A percentile compares a stretch with the other conserved stretches of the same genome.
These are phyloP conservation scores for Styela clava DNA, from an alignment of 23 tunicate species.

Conservation along the genomic window DNA sequence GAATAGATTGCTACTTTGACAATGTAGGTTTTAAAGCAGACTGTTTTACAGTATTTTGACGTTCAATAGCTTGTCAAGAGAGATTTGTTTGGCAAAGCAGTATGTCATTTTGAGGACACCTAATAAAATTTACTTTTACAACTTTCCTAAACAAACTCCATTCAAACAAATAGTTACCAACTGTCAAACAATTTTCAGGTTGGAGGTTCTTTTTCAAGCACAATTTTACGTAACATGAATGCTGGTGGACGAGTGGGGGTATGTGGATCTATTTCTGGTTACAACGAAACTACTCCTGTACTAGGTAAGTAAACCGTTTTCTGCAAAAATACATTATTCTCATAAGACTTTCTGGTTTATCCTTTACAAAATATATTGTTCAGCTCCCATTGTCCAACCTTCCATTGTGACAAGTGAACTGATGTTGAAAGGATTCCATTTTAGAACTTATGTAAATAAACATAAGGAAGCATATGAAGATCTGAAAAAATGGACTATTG, in stretches of 20 bases:
- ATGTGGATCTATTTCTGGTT: constrained; percentile 44
- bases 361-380: no score
- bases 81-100: no score
- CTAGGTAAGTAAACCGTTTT: no score
- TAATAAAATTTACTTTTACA: no score
- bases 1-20: constrained; percentile 32
- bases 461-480: background rate
- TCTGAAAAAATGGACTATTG: background rate
- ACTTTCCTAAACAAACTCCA: no score
- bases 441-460: background rate
- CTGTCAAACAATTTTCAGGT: constrained; percentile 29
- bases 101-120: no score
- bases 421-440: background rate
- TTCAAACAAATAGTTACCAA: no score
- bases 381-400: background rate
- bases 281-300: constrained; percentile 2
- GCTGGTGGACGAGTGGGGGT: constrained; percentile 41
- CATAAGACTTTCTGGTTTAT: no score
- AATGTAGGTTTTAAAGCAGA: constrained; percentile 1
- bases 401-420: background rate
- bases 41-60: no score
- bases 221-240: constrained; percentile 43
- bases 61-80: no score
- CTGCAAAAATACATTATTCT: no score
- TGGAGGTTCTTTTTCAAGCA: constrained; percentile 58